Evolutionary conservation across 2,888 invertebrate species (phyloP), one percentile per base, ranked within the genome.

Genomic region (Agapetus fuscipes): DNA sequence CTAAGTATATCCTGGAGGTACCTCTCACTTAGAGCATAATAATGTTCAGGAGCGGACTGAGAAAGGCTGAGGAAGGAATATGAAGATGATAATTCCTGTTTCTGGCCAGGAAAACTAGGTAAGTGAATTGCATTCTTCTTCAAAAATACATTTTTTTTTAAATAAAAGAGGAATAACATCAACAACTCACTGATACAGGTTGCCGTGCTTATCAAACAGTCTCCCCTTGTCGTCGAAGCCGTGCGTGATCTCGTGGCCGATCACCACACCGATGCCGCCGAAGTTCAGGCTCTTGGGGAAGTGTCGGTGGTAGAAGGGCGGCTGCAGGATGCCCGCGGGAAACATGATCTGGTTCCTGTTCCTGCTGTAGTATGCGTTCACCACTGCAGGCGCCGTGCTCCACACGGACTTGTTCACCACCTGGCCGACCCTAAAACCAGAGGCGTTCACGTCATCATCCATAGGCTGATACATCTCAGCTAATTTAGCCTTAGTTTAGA

Each of bases 261-360:
- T 91, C 9, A 93, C 91, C 27, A 90, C 88, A 3, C 93, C 93
- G 42, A 93, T 87, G 3, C 88, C 89, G 0, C 89, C 90, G 53
- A 84, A 90, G 61, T 89, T 90, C 6, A 90, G 62, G 1, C 83
- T 78, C 17, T 79, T 72, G 0, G 87, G 87, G 51, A 90, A 86
- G 55, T 84, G 75, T 10, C 84, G 71, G 59, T 90, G 87, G 55
- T 94, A 95, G 62, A 95, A 95, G 0, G 94, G 93, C 0, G 93
- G 90, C 58, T 95, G 95, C 3, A 95, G 64, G 51, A 95, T 94
- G 0, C 93, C 94, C 1, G 94, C 94, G 1, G 94, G 94, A 60
- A 94, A 91, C 74, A 90, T 86, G 39, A 95, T 95, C 64, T 93
- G 91, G 61, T 95, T 95, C 59, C 90, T 91, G 55, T 91, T 89